phyloP scores from a whole-genome alignment of 2,113 vertebrate species.

The Neoarius graeffei region DNA sequence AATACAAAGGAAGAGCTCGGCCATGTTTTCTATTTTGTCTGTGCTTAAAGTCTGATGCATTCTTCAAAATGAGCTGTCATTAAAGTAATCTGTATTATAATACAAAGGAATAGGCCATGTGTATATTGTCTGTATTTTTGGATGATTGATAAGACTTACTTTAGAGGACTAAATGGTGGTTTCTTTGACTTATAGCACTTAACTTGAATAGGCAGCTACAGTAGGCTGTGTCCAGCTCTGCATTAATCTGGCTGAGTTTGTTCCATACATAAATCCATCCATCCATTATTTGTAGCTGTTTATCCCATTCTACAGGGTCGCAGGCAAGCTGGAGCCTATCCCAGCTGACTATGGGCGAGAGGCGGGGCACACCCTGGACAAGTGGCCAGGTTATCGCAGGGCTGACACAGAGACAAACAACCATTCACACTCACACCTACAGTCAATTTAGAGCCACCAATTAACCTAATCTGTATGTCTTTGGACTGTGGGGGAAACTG shows the following conservation, averaged over 20 bases:
- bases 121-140: neutral
- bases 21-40: slow-evolving; percentile 8
- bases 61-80: neutral
- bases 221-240: slow-evolving; percentile 23
- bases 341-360: too few species aligned
- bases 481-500: too few species aligned
- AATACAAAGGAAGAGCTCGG: slow-evolving; percentile 1
- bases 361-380: too few species aligned
- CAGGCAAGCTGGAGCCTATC: too few species aligned
- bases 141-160: slow-evolving; percentile 21
- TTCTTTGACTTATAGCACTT: slow-evolving; percentile 46
- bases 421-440: too few species aligned
- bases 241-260: slow-evolving; percentile 56
- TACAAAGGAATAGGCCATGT: neutral
- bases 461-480: too few species aligned
- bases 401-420: too few species aligned
- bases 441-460: too few species aligned
- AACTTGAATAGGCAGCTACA: slow-evolving; percentile 57
- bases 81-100: slow-evolving; percentile 17
- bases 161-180: slow-evolving; percentile 21
- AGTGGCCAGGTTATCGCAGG: too few species aligned
- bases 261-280: neutral
- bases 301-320: too few species aligned
- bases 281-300: too few species aligned
- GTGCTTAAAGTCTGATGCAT: neutral